Percentiles rank a stretch among this genome's conserved stretches.
These are phyloP conservation scores for Lacanobia wlatinum DNA, from an alignment of 2,888 invertebrate species.

Conservation along the genomic window DNA sequence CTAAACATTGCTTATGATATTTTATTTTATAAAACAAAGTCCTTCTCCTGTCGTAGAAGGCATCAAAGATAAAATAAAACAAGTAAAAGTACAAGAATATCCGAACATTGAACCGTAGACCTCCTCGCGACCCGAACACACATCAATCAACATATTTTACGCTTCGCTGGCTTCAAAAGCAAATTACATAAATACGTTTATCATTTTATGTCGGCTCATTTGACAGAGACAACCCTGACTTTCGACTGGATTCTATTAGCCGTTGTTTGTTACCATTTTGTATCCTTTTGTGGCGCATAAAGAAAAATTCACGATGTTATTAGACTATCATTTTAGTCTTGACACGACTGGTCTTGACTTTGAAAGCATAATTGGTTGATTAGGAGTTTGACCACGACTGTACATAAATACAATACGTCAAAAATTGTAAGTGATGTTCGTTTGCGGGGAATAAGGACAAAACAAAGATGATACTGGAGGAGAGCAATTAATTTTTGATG, in stretches of 20 bases:
- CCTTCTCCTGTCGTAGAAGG: slow-evolving; percentile 50
- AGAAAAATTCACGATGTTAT: slow-evolving; percentile 52
- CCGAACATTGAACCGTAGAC: slow-evolving; percentile 73
- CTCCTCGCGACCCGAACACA: slow-evolving; percentile 57
- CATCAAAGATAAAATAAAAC: slow-evolving; percentile 44
- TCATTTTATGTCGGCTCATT: slow-evolving; percentile 52
- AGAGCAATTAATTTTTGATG: neutral
- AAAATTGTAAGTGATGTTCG: neutral
- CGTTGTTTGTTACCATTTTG: slow-evolving; percentile 45
- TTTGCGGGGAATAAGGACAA: neutral
- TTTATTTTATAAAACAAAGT: slow-evolving; percentile 19
- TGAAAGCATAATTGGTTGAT: slow-evolving; percentile 39
- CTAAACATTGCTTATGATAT: neutral
- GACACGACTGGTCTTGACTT: slow-evolving; percentile 34
- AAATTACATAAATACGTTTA: slow-evolving; percentile 57
- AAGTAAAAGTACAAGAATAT: slow-evolving; percentile 53
- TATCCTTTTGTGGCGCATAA: slow-evolving; percentile 46
- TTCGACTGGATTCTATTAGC: slow-evolving; percentile 69
- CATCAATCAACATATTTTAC: slow-evolving; percentile 73
- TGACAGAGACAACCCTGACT: slow-evolving; percentile 70
- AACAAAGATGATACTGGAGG: neutral
- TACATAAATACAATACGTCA: neutral
- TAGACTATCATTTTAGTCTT: slow-evolving; percentile 22
- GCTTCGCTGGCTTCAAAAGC: slow-evolving; percentile 63
- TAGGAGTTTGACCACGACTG: slow-evolving; percentile 31